Evolutionary conservation across 2,797 vertebrate species (phyloP).

Genomic region (Amblyraja radiata): DNA sequence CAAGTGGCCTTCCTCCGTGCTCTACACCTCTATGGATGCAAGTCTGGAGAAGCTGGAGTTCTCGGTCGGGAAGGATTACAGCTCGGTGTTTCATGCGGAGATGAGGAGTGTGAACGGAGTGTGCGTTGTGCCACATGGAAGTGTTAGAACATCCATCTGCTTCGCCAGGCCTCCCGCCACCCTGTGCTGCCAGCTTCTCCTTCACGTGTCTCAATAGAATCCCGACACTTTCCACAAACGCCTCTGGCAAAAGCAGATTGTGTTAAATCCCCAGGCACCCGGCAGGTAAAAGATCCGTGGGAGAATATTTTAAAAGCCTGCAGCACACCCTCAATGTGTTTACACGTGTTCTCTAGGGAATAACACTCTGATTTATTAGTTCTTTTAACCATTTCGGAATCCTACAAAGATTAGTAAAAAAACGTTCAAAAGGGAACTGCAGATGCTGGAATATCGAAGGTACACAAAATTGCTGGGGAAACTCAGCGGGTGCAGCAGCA

Average conservation of each 20-base stretch:
- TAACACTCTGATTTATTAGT: neutral
- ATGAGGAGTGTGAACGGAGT: neutral
- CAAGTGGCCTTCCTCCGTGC: neutral
- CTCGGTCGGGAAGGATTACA: neutral
- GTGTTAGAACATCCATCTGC: constrained; percentile 24
- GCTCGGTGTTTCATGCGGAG: neutral
- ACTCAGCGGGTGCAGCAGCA: too few relatives aligned
- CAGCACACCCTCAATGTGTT: neutral
- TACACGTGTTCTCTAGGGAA: neutral
- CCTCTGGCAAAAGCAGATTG: neutral
- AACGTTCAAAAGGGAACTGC: too few relatives aligned
- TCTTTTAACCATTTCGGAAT: neutral
- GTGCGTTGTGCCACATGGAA: neutral
- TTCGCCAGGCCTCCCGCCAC: neutral
- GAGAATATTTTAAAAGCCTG: neutral
- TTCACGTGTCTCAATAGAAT: constrained; percentile 25
- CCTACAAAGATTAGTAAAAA: too few relatives aligned
- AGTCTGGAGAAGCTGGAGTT: neutral
- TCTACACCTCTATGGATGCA: neutral
- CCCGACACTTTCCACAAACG: neutral
- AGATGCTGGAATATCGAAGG: too few relatives aligned
- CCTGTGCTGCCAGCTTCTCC: neutral
- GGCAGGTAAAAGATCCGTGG: neutral
- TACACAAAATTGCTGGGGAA: too few relatives aligned
- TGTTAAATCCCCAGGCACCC: neutral